phyloP scores from a whole-genome alignment of 2,797 vertebrate species.

The Acanthornis magna region DNA sequence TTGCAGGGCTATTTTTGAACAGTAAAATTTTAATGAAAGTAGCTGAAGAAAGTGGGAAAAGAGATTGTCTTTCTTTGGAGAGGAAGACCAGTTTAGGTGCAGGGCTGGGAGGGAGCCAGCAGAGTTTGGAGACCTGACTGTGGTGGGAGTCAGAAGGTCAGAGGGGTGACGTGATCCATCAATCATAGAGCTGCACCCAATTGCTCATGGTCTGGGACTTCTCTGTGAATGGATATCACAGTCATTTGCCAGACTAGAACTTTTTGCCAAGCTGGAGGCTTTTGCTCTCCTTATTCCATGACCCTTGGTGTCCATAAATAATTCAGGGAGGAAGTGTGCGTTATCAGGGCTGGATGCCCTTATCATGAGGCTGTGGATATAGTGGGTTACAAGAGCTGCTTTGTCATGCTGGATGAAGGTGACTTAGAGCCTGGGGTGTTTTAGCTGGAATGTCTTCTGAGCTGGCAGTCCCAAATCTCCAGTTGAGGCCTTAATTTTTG shows the following conservation, averaged over 20 bases:
- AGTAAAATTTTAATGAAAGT: background rate
- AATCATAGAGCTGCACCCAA: background rate
- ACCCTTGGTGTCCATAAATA: background rate
- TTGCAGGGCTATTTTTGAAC: background rate
- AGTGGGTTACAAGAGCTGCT: background rate
- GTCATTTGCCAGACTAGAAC: background rate
- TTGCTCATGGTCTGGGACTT: background rate
- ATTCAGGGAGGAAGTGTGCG: background rate
- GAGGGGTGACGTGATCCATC: background rate
- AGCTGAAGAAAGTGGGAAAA: background rate
- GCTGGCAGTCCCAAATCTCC: background rate
- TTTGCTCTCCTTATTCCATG: background rate
- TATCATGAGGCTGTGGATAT: background rate
- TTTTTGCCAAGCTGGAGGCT: background rate
- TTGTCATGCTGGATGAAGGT: background rate
- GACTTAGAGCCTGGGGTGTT: background rate
- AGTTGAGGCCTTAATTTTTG: background rate
- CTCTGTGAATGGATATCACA: background rate
- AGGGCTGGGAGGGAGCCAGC: background rate
- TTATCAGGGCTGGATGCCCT: background rate
- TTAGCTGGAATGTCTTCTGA: background rate
- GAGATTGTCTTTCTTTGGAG: background rate
- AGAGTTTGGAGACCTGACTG: background rate
- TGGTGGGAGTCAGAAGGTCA: background rate
- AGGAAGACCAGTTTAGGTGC: background rate